Percentiles rank a stretch among this genome's conserved stretches.
Conservation (phyloP, 2,888 invertebrate species). For the Apodemia zela region DNA sequence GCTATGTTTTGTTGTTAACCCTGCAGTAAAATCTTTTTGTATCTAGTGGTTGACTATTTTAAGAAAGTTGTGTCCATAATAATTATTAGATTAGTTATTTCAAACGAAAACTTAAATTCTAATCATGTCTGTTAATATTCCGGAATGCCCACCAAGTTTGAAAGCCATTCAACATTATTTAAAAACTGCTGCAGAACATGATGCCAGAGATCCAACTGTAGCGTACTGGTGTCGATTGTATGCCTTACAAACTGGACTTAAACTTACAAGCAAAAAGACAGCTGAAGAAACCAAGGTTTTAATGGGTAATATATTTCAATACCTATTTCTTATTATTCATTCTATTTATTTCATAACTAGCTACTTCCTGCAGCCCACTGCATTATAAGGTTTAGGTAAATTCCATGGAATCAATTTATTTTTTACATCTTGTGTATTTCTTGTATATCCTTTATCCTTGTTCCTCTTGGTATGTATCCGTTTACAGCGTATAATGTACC, state of each 20-base stretch:
- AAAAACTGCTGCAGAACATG: constrained; percentile 95
- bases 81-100: neutral
- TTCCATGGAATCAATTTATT: no score
- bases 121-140: constrained; percentile 57
- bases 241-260: constrained; percentile 93
- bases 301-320: constrained; percentile 62
- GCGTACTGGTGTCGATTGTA: constrained; percentile 97
- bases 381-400: no score
- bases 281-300: constrained; percentile 92
- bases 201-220: constrained; percentile 92
- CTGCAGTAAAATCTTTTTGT: neutral
- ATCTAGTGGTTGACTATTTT: neutral
- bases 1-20: neutral
- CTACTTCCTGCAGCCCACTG: no score
- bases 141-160: constrained; percentile 87
- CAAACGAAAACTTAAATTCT: neutral
- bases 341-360: no score
- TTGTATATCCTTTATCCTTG: no score
- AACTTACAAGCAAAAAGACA: constrained; percentile 86
- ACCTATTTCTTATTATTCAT: neutral
- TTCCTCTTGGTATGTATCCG: no score
- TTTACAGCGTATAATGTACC: no score
- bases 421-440: no score
- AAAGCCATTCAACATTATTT: constrained; percentile 94
- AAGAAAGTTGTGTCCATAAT: neutral